phyloP scores from a whole-genome alignment of 1,140 invertebrate species.

The Bradysia coprophila region DNA sequence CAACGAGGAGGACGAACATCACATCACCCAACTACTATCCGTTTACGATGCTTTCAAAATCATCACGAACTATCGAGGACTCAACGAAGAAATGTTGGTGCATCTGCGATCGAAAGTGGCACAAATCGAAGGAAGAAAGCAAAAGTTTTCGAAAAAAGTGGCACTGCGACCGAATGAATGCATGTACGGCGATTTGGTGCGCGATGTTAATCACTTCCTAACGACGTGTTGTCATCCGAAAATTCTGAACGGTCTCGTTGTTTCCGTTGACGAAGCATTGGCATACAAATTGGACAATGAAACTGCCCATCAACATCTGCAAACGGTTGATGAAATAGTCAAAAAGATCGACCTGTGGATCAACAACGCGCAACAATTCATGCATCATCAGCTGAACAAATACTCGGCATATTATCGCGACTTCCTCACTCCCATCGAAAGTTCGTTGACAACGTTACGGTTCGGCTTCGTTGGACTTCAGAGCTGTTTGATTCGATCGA shows the following conservation, averaged over 20 bases:
- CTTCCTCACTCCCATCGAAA: slow-evolving; percentile 17
- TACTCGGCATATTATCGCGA: slow-evolving; percentile 18
- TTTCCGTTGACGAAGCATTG: background rate
- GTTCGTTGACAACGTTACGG: slow-evolving; percentile 12
- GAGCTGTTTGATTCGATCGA: slow-evolving; percentile 8
- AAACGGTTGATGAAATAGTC: background rate
- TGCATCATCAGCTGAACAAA: slow-evolving; percentile 12
- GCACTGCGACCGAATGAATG: slow-evolving; percentile 34
- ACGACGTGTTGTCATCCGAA: slow-evolving; percentile 14
- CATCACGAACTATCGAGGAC: slow-evolving; percentile 15
- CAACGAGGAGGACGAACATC: slow-evolving; percentile 36
- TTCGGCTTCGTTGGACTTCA: slow-evolving; percentile 16
- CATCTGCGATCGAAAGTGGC: slow-evolving; percentile 17
- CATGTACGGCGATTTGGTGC: slow-evolving; percentile 28
- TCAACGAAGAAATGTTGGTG: slow-evolving; percentile 12
- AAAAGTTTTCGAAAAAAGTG: slow-evolving; percentile 22
- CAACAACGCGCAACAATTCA: slow-evolving; percentile 16
- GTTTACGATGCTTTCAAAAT: slow-evolving; percentile 18
- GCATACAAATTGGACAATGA: background rate
- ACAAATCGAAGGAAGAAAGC: slow-evolving; percentile 16
- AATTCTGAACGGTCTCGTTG: slow-evolving; percentile 8
- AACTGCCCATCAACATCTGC: background rate
- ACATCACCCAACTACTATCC: slow-evolving; percentile 8
- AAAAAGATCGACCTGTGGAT: slow-evolving; percentile 11
- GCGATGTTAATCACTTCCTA: slow-evolving; percentile 17